Evolutionary conservation across 2,797 vertebrate genomes (phyloP).

Genomic region (Myotis planiceps): DNA sequence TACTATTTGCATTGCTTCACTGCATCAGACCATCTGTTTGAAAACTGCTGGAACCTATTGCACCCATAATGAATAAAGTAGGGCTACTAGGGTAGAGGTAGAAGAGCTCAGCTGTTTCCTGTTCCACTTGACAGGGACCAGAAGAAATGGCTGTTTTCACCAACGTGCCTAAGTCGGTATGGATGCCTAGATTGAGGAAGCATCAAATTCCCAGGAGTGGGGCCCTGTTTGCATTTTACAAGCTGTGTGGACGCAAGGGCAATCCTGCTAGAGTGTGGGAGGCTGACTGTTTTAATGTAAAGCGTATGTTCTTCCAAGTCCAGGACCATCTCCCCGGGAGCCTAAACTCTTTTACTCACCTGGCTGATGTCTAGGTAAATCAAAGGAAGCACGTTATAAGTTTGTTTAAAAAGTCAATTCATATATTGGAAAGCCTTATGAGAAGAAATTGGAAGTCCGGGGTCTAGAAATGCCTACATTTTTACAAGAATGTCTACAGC

Average conservation of each 20-base stretch:
- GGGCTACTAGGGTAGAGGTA: not conserved
- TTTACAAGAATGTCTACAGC: not conserved
- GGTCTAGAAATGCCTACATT: not conserved
- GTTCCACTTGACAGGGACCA: not conserved
- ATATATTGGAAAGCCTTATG: not conserved
- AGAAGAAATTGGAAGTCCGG: not conserved
- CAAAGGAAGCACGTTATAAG: not conserved
- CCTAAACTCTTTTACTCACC: not conserved
- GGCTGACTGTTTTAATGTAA: not conserved
- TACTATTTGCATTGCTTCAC: not conserved
- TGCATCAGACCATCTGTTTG: not conserved
- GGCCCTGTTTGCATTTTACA: not conserved
- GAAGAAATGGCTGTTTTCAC: not conserved
- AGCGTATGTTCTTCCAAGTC: not conserved
- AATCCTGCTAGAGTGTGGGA: not conserved
- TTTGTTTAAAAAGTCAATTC: not conserved
- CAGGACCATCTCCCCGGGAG: not conserved
- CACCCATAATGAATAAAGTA: not conserved
- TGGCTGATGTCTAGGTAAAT: not conserved
- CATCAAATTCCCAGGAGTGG: not conserved
- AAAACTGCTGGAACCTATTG: not conserved
- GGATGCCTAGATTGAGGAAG: not conserved
- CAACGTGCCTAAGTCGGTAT: fast-evolving
- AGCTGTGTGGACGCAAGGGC: not conserved
- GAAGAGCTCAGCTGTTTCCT: not conserved